A percentile compares a stretch with the other conserved stretches of the same genome.
Evolutionary conservation across 2,888 invertebrate species (phyloP).

Genomic region (Melinopterus prodromus): DNA sequence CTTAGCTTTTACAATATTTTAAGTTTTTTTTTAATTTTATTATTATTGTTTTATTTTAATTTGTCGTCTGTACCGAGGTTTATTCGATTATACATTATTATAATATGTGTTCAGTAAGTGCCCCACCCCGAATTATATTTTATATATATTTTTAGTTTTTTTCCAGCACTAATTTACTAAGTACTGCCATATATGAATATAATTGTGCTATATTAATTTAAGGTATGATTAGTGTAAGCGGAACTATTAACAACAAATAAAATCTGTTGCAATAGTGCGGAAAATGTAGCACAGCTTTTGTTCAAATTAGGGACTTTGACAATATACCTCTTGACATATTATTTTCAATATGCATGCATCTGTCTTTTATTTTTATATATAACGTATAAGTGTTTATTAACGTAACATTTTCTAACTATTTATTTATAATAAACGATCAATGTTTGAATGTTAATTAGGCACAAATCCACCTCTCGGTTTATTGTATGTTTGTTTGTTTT

Average conservation of each 20-base stretch:
- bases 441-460: not conserved
- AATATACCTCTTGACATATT: slow-evolving; percentile 18
- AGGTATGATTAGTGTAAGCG: slow-evolving; percentile 4
- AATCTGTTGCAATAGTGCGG: not conserved
- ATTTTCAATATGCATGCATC: not conserved
- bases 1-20: slow-evolving; percentile 17
- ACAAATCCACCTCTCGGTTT: not conserved
- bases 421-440: not conserved
- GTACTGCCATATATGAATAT: slow-evolving; percentile 11
- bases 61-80: slow-evolving; percentile 20
- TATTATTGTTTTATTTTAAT: slow-evolving; percentile 15
- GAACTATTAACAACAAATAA: not conserved
- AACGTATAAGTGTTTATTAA: not conserved
- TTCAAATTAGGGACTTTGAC: not conserved
- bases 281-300: not conserved
- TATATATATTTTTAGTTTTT: slow-evolving; percentile 11
- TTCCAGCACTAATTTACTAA: slow-evolving; percentile 4
- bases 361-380: not conserved
- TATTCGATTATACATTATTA: slow-evolving; percentile 19
- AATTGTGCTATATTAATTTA: slow-evolving; percentile 21
- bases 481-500: not conserved
- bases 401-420: not conserved
- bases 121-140: not conserved
- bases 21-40: slow-evolving; percentile 19
- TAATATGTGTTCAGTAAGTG: slow-evolving; percentile 8